Evolutionary conservation across 2,888 invertebrate genomes (phyloP), one percentile per base, ranked within the genome.

Genomic region (Drosophila rubida): DNA sequence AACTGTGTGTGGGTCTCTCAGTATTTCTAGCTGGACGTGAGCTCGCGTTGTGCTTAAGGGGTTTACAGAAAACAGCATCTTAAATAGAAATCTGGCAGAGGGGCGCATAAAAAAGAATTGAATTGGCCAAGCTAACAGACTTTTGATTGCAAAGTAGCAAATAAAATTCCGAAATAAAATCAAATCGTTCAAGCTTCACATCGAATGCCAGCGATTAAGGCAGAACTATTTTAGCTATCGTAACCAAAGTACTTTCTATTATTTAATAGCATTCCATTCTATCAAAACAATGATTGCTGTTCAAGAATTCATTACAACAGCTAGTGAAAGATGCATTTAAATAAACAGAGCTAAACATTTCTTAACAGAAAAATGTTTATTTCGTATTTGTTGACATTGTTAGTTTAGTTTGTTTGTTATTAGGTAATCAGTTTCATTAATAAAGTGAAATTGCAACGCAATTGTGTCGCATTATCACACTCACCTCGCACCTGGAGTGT

Each of bases 81-180:
- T 54, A 57, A 77, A 75, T 70, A 75, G 61, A 77, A 75, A 77
- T 77, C 76, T 70, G 32, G 44, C 49, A n/a, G 35, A 60, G 50
- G 25, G 58, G 35, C 27, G 14, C 46, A 49, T 57, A 37, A 51
- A 44, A 41, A 45, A 39, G 48, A 44, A 49, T 53, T 55, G 60
- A 61, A 60, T 60, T 49, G 53, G 9, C 30, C 16, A 30, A 27
- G 23, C 42, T 35, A 14, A 51, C 23, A 32, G 42, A 44, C 5
- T n/a, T 68, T 35, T 53, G 41, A 61, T 44, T 8, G 50, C 16
- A 7, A 23, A 16, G 35, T 11, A 6, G 42, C 14, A 32, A 35
- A 54, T 55, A 9, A 25, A 37, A 27, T 19, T n/a, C 41, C 4
- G 7, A 41, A 60, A 37, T 3, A 35, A 3, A 7, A 32, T 46